Percentiles rank a stretch among this genome's conserved stretches.
Evolutionary conservation across 2,888 invertebrate species (phyloP).

Genomic region (Apamea sordens): DNA sequence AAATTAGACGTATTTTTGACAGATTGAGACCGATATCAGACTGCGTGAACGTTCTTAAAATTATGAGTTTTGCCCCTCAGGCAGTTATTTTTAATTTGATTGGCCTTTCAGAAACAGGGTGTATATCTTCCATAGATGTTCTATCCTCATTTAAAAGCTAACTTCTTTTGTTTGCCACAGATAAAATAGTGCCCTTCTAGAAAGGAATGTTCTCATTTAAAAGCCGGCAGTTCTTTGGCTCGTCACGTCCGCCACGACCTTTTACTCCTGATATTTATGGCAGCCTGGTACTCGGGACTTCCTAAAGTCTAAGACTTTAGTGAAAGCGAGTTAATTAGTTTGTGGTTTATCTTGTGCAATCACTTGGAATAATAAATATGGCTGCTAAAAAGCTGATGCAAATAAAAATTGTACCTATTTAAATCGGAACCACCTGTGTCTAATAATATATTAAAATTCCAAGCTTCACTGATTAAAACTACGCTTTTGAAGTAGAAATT

Average conservation of each 20-base stretch:
- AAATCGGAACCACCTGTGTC: background rate
- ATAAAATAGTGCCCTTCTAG: conserved; percentile 17
- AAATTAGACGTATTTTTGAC: too few relatives aligned
- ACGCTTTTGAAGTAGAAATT: background rate
- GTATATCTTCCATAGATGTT: background rate
- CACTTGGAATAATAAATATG: background rate
- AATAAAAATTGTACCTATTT: background rate
- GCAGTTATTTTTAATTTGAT: background rate
- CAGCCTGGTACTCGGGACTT: conserved; percentile 39
- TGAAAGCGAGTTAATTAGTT: conserved; percentile 35
- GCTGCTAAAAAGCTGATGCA: background rate
- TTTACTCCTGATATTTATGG: conserved; percentile 46
- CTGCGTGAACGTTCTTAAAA: too few relatives aligned
- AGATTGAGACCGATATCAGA: too few relatives aligned
- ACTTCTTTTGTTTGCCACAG: conserved; percentile 1
- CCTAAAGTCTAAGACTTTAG: conserved; percentile 37
- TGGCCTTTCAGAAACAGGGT: background rate
- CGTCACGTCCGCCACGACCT: conserved; percentile 46
- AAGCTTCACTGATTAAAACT: background rate
- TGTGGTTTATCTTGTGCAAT: conserved; percentile 5
- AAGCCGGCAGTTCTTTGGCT: conserved; percentile 32
- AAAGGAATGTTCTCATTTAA: conserved; percentile 14
- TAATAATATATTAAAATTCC: background rate
- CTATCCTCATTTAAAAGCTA: background rate
- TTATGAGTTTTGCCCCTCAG: too few relatives aligned